Evolutionary conservation across 2,888 invertebrate genomes (phyloP), one percentile per base, ranked within the genome.

Genomic region (Drosophila fungiperda): DNA sequence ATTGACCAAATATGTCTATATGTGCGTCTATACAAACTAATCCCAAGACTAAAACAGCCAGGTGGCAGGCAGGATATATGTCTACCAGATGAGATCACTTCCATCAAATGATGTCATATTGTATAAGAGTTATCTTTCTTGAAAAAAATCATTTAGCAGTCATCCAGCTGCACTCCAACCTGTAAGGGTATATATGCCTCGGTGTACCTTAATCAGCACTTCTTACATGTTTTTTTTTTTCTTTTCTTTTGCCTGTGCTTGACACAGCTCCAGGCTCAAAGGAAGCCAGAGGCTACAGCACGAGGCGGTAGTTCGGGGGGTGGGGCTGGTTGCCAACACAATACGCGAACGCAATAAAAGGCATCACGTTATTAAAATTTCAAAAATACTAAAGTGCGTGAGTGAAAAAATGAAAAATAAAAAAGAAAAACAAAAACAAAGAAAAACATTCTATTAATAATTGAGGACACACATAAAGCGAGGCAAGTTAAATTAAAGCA

Each of bases 351-450:
- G 78, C 83, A 86, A 85, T 87, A 87, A 87, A 86, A 83, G 79
- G 82, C 84, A 86, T 73, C 82, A 69, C 84, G 81, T 87, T 87
- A 87, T 87, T 87, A 87, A 87, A 87, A 81, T 83, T 87, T 88
- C 73, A 85, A 83, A 81, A 88, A 87, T 87, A 87, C 82, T 85
- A 85, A 88, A 87, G 77, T 82, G 81, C 84, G 83, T 79, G 72
- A 57, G 71, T 70, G 26, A 57, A 68, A 72, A 76, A 68, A 32
- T 1, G 11, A 54, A 53, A 35, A 11, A 32, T n/a, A 5, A 61
- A 71, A 35, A 70, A 70, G 6, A 15, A 23, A 20, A 45, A 45
- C 4, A 67, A 68, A 23, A 73, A 72, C 15, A 54, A 15, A 42
- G 11, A 36, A 40, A 57, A 70, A 81, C 79, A 84, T 80, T 79